These are phyloP conservation scores for Huso huso DNA, from an alignment of 2,797 vertebrate genomes.

Conservation along the genomic window DNA sequence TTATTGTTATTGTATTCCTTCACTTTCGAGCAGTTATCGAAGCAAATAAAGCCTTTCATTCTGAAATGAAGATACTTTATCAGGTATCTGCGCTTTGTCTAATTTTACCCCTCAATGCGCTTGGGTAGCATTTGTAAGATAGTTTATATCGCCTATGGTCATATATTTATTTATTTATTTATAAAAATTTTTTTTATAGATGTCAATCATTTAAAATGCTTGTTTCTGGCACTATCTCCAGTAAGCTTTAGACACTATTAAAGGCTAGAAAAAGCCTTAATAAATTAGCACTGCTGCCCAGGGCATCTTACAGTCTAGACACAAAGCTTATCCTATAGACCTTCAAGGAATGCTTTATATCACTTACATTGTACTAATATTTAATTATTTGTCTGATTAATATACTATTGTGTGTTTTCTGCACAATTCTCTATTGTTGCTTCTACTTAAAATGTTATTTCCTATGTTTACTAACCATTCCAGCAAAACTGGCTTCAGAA, in stretches of 20 bases:
- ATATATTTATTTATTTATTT: not conserved
- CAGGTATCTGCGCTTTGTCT: conserved; percentile 60
- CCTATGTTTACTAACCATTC: no score
- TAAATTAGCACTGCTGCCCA: conserved; percentile 49
- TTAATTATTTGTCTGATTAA: no score
- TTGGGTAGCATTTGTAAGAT: conserved; percentile 53
- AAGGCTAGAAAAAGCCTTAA: conserved; percentile 52
- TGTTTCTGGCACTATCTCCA: conserved; percentile 59
- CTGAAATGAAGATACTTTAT: conserved; percentile 46
- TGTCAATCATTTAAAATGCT: conserved; percentile 63
- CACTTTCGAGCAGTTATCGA: conserved; percentile 41
- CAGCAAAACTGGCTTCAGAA: no score
- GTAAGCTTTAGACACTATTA: conserved; percentile 47
- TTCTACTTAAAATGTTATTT: no score
- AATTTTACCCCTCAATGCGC: conserved; percentile 67
- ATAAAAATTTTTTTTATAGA: not conserved
- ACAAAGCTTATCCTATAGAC: no score
- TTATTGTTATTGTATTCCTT: conserved; percentile 36
- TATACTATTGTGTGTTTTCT: no score
- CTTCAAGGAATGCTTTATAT: no score
- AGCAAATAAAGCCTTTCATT: conserved; percentile 35
- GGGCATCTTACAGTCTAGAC: conserved; percentile 20
- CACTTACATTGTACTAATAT: no score
- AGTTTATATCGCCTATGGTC: conserved; percentile 8
- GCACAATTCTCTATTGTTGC: no score